phyloP scores from a whole-genome alignment of 2,888 invertebrate genomes.

The Lasiommata megera region DNA sequence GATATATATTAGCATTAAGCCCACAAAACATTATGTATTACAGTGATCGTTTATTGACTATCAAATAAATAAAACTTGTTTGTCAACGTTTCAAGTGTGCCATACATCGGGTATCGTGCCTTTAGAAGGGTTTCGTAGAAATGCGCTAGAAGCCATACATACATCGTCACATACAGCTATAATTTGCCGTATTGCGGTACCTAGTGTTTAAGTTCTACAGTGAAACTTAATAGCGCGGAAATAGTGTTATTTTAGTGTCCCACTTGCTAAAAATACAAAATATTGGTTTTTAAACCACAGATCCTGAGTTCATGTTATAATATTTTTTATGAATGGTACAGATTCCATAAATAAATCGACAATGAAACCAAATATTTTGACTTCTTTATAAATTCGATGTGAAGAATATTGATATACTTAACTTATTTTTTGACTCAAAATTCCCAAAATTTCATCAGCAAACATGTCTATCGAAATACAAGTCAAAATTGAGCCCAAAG shows the following conservation, averaged over 20 bases:
- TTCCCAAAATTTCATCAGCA: neutral
- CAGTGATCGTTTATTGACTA: neutral
- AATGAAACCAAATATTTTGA: neutral
- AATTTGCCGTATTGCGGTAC: slow-evolving; percentile 14
- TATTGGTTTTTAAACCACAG: too few species aligned
- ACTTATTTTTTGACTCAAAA: neutral
- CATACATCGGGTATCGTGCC: neutral
- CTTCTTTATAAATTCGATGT: too few species aligned
- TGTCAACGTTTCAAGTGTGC: neutral
- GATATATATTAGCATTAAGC: neutral
- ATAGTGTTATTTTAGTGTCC: neutral
- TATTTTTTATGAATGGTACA: neutral
- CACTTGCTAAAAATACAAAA: neutral
- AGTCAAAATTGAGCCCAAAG: slow-evolving; percentile 20
- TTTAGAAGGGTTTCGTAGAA: slow-evolving; percentile 27
- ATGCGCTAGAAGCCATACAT: slow-evolving; percentile 33
- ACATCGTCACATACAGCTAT: slow-evolving; percentile 23
- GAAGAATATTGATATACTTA: too few species aligned
- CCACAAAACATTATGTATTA: neutral
- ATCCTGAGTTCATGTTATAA: too few species aligned
- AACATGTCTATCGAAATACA: neutral
- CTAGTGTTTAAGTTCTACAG: neutral
- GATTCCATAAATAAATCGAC: neutral
- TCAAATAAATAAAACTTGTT: neutral
- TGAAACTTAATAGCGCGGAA: neutral